These are phyloP conservation scores for Mesembrinibis cayennensis DNA, from an alignment of 2,113 vertebrate genomes.

Conservation along the genomic window DNA sequence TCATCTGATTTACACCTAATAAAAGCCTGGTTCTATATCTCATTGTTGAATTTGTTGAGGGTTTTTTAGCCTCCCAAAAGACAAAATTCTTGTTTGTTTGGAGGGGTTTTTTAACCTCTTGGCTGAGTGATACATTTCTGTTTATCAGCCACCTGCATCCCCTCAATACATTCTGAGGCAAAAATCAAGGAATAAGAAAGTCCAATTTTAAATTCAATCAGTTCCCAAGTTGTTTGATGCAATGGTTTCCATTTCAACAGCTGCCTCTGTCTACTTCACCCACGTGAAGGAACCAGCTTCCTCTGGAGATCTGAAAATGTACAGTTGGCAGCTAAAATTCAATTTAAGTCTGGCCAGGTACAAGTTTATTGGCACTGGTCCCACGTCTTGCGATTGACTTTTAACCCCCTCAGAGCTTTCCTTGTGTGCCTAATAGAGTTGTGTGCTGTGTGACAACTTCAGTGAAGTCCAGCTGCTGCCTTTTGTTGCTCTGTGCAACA, in stretches of 20 bases:
- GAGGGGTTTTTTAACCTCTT: constrained; percentile 55
- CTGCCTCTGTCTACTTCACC: constrained; percentile 47
- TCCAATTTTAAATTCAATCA: constrained; percentile 77
- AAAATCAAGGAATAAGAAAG: constrained; percentile 68
- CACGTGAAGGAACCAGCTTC: constrained; percentile 18
- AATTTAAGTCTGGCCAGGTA: constrained; percentile 61
- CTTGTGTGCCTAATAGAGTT: constrained; percentile 16
- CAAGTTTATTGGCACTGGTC: constrained; percentile 55
- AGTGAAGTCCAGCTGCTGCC: constrained; percentile 1
- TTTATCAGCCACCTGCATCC: constrained; percentile 68
- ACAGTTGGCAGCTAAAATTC: constrained; percentile 68
- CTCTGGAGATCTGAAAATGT: constrained; percentile 61
- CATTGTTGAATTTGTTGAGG: background rate
- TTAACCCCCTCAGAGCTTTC: constrained; percentile 56
- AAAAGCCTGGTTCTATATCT: background rate
- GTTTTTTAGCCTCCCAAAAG: background rate
- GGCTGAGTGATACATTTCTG: constrained; percentile 67
- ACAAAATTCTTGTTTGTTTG: constrained; percentile 39
- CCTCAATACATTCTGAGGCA: constrained; percentile 54
- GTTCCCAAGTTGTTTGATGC: constrained; percentile 58
- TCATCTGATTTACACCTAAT: background rate
- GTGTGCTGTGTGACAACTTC: constrained; percentile 10
- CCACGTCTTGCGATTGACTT: constrained; percentile 37
- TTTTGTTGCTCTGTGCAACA: background rate
- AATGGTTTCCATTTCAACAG: constrained; percentile 70